Percentiles rank a stretch among this genome's conserved stretches.
Evolutionary conservation across 1,140 invertebrate genomes (phyloP).

Genomic region (Oncopodura yosiiana): DNA sequence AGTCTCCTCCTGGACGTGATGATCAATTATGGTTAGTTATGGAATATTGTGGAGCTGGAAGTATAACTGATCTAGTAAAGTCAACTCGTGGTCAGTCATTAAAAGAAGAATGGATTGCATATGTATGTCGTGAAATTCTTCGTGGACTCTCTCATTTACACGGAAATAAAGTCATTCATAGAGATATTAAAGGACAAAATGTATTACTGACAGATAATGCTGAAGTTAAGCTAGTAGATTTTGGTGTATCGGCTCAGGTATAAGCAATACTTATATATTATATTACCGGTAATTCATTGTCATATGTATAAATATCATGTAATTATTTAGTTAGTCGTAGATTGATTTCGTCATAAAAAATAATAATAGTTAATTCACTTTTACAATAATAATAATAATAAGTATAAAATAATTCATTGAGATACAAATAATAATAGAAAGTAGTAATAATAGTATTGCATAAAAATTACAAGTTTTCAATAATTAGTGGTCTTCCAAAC

Average conservation of each 20-base stretch:
- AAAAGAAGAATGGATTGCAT: slow-evolving; percentile 99
- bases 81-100: slow-evolving; percentile 94
- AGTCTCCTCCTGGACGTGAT: slow-evolving; percentile 95
- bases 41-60: slow-evolving; percentile 99
- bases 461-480: too few relatives aligned
- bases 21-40: slow-evolving; percentile 99
- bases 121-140: slow-evolving; percentile 94
- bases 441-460: too few relatives aligned
- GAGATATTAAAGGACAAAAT: slow-evolving; percentile 99
- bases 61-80: slow-evolving; percentile 98
- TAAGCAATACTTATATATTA: too few relatives aligned
- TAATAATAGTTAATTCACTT: too few relatives aligned
- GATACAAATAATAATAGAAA: too few relatives aligned
- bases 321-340: too few relatives aligned
- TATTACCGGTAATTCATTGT: too few relatives aligned
- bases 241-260: slow-evolving; percentile 98
- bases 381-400: too few relatives aligned
- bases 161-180: slow-evolving; percentile 97
- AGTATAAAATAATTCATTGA: too few relatives aligned
- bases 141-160: slow-evolving; percentile 95
- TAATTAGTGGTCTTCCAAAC: too few relatives aligned
- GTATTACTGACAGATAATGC: slow-evolving; percentile 98
- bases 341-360: too few relatives aligned
- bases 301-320: too few relatives aligned
- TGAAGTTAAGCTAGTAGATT: slow-evolving; percentile 87